Percentiles rank a stretch among this genome's conserved stretches.
Conservation (phyloP, 37 sponge, comb jelly and placozoan species). For the Cliona cf. orientalis region DNA sequence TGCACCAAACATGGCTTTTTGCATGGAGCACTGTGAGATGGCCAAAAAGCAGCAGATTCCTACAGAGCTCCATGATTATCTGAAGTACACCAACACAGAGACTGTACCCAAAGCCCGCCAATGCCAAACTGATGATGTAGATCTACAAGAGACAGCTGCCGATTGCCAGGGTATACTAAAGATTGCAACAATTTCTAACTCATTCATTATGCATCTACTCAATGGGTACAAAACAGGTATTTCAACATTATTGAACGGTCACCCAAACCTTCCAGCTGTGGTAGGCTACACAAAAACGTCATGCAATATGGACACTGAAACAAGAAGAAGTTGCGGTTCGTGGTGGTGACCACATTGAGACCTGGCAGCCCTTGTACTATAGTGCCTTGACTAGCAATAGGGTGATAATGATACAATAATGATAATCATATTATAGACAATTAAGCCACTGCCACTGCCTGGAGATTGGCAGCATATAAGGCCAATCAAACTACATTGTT, state of each 20-base stretch:
- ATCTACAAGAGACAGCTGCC: conserved; percentile 19
- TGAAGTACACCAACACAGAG: conserved; percentile 4
- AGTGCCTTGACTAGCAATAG: too few relatives aligned
- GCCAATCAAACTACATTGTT: too few relatives aligned
- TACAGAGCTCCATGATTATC: conserved; percentile 9
- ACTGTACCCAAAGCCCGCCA: neutral
- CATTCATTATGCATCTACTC: too few relatives aligned
- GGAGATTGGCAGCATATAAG: neutral
- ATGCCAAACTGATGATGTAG: neutral
- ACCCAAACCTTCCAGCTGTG: too few relatives aligned
- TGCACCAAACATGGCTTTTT: conserved; percentile 2
- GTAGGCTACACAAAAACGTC: too few relatives aligned
- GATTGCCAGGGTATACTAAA: conserved; percentile 21
- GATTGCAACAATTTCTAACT: too few relatives aligned
- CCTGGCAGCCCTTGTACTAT: conserved; percentile 47
- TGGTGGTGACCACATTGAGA: conserved; percentile 39
- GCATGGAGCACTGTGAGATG: conserved; percentile 4
- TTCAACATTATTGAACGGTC: too few relatives aligned
- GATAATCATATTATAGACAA: too few relatives aligned
- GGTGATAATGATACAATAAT: too few relatives aligned
- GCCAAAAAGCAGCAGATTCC: conserved; percentile 9
- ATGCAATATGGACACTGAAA: conserved; percentile 28
- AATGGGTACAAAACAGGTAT: too few relatives aligned
- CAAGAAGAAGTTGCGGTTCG: neutral
- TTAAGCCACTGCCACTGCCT: conserved; percentile 37